These are phyloP conservation scores for Psammodynastes pulverulentus DNA, from an alignment of 2,113 vertebrate species.

Conservation along the genomic window DNA sequence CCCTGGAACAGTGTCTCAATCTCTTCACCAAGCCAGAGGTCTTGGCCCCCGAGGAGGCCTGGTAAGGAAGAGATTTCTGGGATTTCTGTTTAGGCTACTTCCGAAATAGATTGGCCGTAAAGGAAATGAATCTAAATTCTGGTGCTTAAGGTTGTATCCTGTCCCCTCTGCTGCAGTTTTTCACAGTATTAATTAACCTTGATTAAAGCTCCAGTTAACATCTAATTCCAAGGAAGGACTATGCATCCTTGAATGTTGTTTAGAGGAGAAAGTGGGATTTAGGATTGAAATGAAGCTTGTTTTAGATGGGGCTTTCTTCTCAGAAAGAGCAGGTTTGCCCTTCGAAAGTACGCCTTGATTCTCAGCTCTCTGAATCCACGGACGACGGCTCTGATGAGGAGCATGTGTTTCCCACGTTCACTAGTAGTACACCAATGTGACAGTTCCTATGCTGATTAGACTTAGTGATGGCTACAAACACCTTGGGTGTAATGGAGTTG, in stretches of 20 bases:
- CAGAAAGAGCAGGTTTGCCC: neutral
- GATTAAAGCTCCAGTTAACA: neutral
- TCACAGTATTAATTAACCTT: neutral
- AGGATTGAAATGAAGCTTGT: neutral
- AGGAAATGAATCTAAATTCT: neutral
- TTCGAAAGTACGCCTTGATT: neutral
- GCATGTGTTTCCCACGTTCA: neutral
- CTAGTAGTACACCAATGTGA: neutral
- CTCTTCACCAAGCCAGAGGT: conserved; percentile 97
- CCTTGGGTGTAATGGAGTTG: neutral
- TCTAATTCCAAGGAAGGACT: neutral
- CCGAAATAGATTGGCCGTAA: neutral
- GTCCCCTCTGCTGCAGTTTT: neutral
- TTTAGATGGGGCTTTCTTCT: neutral
- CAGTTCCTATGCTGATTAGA: neutral
- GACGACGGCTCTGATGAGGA: neutral
- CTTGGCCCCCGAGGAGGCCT: conserved; percentile 94
- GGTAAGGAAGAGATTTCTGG: conserved; percentile 70
- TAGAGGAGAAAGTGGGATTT: neutral
- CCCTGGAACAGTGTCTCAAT: conserved; percentile 95
- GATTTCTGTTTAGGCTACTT: neutral
- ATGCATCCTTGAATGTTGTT: neutral
- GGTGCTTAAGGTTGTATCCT: neutral
- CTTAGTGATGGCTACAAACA: neutral
- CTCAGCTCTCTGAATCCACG: neutral